Evolutionary conservation across 2,888 invertebrate genomes (phyloP), one percentile per base, ranked within the genome.

Genomic region (Drosophila leonis): DNA sequence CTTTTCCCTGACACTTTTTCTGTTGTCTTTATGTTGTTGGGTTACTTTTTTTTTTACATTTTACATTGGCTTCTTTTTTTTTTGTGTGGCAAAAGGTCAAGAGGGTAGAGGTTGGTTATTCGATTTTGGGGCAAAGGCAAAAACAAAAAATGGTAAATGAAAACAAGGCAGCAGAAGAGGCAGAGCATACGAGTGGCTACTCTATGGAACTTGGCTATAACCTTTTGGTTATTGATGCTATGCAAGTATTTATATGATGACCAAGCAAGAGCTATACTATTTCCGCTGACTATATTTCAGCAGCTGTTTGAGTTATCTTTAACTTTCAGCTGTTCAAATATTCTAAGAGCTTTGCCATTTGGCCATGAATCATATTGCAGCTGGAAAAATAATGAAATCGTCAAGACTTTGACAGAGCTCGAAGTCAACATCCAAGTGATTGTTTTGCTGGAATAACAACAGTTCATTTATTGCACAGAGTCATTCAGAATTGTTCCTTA

Each of bases 41-140:
- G n/a, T n/a, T n/a, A n/a, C n/a, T 24, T n/a, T 27, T 12, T 54
- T 20, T 41, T 37, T 27, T 29, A 24, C 24, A 24, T 24, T 33
- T 37, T 37, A 20, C 15, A 27, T 20, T 61, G 48, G 48, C 41
- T 52, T 24, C 24, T 2, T 24, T 37, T 52, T 15, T 49, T 56
- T 57, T 33, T 51, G 44, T 42, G 20, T 18, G 24, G 9, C 35
- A 24, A 71, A 77, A 77, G 77, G 77, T 76, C 69, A 76, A 63
- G 62, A 37, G 29, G 35, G n/a, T 42, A 20, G 29, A 29, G 20
- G 12, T 9, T 39, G 18, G 18, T 9, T 24, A 4, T 20, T 59
- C 46, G 29, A 37, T 29, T 48, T 59, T 56, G 20, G 18, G 44
- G 7, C 0, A 24, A 44, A 15, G 15, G 13, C 13, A 9, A 10